Conservation (phyloP, 2,888 invertebrate genomes). For the Melieria omissa region DNA sequence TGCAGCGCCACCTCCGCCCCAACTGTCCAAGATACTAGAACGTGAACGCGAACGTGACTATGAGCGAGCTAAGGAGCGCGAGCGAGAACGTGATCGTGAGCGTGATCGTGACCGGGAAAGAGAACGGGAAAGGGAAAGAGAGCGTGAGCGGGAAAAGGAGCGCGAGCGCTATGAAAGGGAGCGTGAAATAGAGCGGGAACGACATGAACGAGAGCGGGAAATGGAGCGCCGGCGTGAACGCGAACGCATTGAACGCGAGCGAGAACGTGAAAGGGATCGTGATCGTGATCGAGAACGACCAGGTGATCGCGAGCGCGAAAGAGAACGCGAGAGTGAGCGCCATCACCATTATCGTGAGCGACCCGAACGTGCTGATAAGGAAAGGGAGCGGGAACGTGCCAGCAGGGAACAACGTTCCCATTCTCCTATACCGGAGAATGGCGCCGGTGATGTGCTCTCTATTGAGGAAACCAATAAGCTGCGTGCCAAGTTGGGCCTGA, state of each 20-base stretch:
- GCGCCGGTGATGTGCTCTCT: slow-evolving; percentile 73
- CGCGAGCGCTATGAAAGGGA: slow-evolving; percentile 38
- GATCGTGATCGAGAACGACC: slow-evolving; percentile 39
- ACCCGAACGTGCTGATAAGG: slow-evolving; percentile 39
- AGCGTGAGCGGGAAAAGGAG: slow-evolving; percentile 39
- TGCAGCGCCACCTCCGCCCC: slow-evolving; percentile 57
- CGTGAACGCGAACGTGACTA: slow-evolving; percentile 43
- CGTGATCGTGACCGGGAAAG: slow-evolving; percentile 43
- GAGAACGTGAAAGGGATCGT: slow-evolving; percentile 43
- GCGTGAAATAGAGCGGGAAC: slow-evolving; percentile 39
- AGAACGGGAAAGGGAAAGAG: slow-evolving; percentile 41
- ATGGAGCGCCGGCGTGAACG: slow-evolving; percentile 37
- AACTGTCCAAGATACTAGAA: slow-evolving; percentile 49
- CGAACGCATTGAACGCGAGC: slow-evolving; percentile 37
- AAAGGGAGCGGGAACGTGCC: slow-evolving; percentile 49
- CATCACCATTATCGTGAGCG: slow-evolving; percentile 38
- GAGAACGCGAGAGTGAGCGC: slow-evolving; percentile 46
- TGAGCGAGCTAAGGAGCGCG: slow-evolving; percentile 45
- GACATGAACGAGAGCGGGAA: slow-evolving; percentile 39
- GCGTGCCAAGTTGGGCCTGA: slow-evolving; percentile 91
- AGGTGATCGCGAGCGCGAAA: slow-evolving; percentile 32
- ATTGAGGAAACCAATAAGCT: slow-evolving; percentile 89
- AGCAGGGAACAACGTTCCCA: slow-evolving; percentile 51
- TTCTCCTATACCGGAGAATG: slow-evolving; percentile 65
- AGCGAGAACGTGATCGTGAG: slow-evolving; percentile 43